Evolutionary conservation across 2,797 vertebrate species (phyloP).

Genomic region (Falco concolor): DNA sequence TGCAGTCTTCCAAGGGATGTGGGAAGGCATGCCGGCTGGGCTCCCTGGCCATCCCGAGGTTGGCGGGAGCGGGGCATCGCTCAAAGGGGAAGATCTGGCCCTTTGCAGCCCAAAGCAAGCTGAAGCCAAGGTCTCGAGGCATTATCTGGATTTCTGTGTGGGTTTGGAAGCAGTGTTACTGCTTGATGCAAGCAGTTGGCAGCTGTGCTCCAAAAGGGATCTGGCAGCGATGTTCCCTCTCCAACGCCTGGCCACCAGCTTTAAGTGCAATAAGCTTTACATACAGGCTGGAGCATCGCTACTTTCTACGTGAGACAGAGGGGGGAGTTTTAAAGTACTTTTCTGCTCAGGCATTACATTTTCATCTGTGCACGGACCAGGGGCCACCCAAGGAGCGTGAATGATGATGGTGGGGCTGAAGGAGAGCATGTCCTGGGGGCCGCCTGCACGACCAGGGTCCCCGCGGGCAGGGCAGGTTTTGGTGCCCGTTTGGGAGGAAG

Average conservation of each 20-base stretch:
- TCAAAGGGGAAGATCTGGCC: not conserved
- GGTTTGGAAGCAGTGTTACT: not conserved
- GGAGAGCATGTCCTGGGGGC: not conserved
- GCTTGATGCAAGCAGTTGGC: not conserved
- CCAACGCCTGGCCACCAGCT: not conserved
- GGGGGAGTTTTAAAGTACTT: not conserved
- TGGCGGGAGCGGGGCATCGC: fast-evolving
- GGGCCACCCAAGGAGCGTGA: not conserved
- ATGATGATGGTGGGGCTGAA: not conserved
- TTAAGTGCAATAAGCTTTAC: not conserved
- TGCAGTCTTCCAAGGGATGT: not conserved
- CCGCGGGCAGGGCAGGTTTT: not conserved
- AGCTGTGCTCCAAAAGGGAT: not conserved
- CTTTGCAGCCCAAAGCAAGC: not conserved
- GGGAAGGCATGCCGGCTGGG: not conserved
- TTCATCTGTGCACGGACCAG: not conserved
- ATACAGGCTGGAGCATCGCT: not conserved
- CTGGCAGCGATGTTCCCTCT: not conserved
- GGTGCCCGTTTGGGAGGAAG: not conserved
- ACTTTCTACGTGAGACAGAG: not conserved
- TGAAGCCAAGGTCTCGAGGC: not conserved
- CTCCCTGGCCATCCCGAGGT: not conserved
- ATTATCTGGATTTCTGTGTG: not conserved
- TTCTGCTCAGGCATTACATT: not conserved
- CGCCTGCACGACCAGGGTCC: not conserved